Evolutionary conservation across 2,113 vertebrate species (phyloP), one percentile per base, ranked within the genome.

Genomic region (Gallinago media): DNA sequence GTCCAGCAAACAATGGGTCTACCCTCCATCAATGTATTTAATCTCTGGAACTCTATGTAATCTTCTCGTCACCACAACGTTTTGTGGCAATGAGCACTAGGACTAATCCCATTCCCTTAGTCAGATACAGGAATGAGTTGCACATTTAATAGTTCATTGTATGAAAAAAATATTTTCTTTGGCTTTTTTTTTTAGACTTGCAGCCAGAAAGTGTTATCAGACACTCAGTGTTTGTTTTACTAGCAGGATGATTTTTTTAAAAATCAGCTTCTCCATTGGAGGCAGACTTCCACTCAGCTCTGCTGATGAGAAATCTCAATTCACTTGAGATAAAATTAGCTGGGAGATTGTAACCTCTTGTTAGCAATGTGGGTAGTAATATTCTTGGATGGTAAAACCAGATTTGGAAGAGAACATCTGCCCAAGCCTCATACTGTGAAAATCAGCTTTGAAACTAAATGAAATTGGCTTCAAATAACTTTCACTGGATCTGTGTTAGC

Each of bases 291-390:
- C 32, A 89, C 47, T 26, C 5, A 15, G 31, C 61, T 62, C 72
- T 86, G 83, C 46, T 80, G 32, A 32, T 88, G 42, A 92, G 54
- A 92, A 93, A 71, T 77, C 47, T 74, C 63, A 74, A 34, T 86
- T 77, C 34, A 55, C 18, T 66, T 88, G 63, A 91, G 76, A 81
- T 71, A 96, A 94, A 97, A 88, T 94, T 91, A 94, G 19, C 67
- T 70, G 59, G n/a, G 55, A 86, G 61, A 50, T 54, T 66, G 36
- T 82, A 93, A 90, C 78, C 66, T 94, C 27, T 92, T 65, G 72
- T 71, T 80, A 88, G 36, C 76, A 71, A 47, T 0, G 12, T 86
- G 72, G 68, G 47, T 66, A 92, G 82, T 74, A 82, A 40, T 85
- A 70, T 44, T 46, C 50, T 94, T 63, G 55, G n/a, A 73, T 80